phyloP scores from a whole-genome alignment of 2,888 invertebrate genomes.

The Lasius platythorax region DNA sequence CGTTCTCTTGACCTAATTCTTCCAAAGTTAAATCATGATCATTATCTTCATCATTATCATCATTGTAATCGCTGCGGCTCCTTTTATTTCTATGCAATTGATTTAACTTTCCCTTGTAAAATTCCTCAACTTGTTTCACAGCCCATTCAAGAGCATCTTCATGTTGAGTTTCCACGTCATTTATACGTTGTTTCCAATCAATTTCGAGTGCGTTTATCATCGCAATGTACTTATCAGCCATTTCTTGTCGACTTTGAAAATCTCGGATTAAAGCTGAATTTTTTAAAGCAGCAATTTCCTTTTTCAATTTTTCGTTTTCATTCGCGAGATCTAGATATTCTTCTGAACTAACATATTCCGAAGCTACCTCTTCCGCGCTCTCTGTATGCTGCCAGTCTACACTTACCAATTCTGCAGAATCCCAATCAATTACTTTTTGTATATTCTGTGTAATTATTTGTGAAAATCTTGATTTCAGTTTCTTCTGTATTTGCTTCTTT shows the following conservation, averaged over 20 bases:
- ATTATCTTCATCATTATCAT: constrained; percentile 56
- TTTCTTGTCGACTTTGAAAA: constrained; percentile 81
- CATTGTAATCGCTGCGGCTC: constrained; percentile 64
- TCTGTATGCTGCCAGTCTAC: constrained; percentile 60
- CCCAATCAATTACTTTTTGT: constrained; percentile 82
- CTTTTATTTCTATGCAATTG: constrained; percentile 70
- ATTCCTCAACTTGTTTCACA: constrained; percentile 77
- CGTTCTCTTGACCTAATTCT: constrained; percentile 77
- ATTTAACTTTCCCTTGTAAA: constrained; percentile 79
- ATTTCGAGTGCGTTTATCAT: constrained; percentile 81
- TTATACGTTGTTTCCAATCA: constrained; percentile 81
- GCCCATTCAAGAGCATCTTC: constrained; percentile 80
- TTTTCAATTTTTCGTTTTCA: constrained; percentile 80
- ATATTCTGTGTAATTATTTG: constrained; percentile 79
- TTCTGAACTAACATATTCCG: constrained; percentile 65
- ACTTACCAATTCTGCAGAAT: constrained; percentile 70
- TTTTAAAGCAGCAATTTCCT: constrained; percentile 77
- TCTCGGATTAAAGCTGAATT: constrained; percentile 77
- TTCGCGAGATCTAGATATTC: constrained; percentile 77
- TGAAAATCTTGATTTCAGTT: constrained; percentile 80
- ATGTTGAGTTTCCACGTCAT: constrained; percentile 79
- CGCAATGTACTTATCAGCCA: constrained; percentile 78
- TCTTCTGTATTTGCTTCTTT: constrained; percentile 66
- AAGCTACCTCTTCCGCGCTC: constrained; percentile 43
- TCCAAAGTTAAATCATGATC: constrained; percentile 37